Conservation (phyloP, 2,797 vertebrate genomes). For the Scyliorhinus canicula region DNA sequence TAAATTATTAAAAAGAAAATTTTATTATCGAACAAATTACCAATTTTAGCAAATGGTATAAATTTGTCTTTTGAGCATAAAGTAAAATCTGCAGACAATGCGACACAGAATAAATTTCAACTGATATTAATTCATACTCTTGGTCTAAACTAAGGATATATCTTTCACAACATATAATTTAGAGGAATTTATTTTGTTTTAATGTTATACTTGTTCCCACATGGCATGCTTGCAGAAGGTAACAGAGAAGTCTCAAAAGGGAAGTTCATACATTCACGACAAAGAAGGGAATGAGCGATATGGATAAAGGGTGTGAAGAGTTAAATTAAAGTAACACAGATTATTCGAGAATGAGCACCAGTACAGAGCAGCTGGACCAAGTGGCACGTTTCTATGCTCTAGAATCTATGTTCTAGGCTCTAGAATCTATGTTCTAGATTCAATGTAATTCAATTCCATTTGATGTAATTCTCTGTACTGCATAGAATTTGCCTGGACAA, state of each 20-base stretch:
- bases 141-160: neutral
- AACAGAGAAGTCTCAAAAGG: neutral
- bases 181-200: neutral
- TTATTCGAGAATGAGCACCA: neutral
- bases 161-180: neutral
- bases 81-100: neutral
- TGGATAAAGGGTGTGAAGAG: neutral
- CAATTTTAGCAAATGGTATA: neutral
- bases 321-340: neutral
- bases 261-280: neutral
- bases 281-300: neutral
- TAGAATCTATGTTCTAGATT: neutral
- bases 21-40: neutral
- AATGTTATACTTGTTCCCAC: neutral
- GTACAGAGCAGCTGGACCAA: neutral
- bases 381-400: neutral
- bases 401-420: too few species aligned
- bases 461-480: too few species aligned
- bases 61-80: neutral
- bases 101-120: neutral
- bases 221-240: neutral
- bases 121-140: neutral
- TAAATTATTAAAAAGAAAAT: too few species aligned
- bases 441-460: neutral
- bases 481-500: neutral